phyloP scores from a whole-genome alignment of 1,140 invertebrate genomes.

The Drosophila hydei region DNA sequence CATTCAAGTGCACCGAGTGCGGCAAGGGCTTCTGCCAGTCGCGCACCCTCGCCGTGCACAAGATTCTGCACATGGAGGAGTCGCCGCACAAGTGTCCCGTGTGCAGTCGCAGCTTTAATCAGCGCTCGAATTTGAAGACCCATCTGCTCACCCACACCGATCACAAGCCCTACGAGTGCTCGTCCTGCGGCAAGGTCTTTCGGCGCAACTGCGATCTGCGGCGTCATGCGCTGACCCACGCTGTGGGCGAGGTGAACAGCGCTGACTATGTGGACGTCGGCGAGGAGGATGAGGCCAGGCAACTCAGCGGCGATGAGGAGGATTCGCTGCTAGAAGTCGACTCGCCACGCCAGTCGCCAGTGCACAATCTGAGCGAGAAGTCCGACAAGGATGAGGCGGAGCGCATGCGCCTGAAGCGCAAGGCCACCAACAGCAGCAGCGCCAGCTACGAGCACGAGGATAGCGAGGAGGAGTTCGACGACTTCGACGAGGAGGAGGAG shows the following conservation, averaged over 20 bases:
- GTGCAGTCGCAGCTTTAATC: constrained; percentile 94
- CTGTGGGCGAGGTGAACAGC: constrained; percentile 91
- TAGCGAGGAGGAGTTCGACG: constrained; percentile 75
- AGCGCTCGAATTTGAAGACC: constrained; percentile 96
- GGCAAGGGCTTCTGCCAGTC: constrained; percentile 98
- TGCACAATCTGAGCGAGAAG: constrained; percentile 84
- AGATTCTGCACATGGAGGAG: constrained; percentile 96
- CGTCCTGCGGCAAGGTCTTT: constrained; percentile 94
- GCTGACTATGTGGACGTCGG: constrained; percentile 87
- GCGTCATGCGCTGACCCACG: constrained; percentile 93
- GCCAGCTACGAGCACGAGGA: constrained; percentile 71
- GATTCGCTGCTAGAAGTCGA: constrained; percentile 86
- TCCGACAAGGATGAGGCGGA: constrained; percentile 68
- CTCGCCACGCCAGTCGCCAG: constrained; percentile 86
- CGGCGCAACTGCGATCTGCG: constrained; percentile 93
- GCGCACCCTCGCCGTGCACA: constrained; percentile 96
- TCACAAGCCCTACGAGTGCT: constrained; percentile 97
- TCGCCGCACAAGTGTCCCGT: constrained; percentile 96
- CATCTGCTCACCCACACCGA: constrained; percentile 97
- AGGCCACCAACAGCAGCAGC: constrained; percentile 41
- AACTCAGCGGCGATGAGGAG: constrained; percentile 85
- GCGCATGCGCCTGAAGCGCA: constrained; percentile 64
- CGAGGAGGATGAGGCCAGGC: constrained; percentile 86
- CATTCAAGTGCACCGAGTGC: constrained; percentile 97
- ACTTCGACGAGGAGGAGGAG: constrained; percentile 81